These are phyloP conservation scores for Girardinus metallicus DNA, from an alignment of 2,797 vertebrate species.

Conservation along the genomic window DNA sequence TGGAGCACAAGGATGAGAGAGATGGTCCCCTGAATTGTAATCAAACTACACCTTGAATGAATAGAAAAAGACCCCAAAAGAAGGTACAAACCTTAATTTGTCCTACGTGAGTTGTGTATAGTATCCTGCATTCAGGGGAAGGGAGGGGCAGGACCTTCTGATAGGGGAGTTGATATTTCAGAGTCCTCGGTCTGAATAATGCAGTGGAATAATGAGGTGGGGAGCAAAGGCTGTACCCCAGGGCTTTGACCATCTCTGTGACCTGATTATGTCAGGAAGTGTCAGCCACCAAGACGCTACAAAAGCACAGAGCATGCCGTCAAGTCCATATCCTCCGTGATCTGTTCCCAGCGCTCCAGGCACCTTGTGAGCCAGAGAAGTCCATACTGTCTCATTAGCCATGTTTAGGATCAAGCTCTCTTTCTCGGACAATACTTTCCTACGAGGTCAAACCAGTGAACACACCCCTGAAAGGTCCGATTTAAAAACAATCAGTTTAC, in stretches of 20 bases:
- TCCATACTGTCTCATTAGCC: constrained; percentile 87
- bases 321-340: constrained; percentile 86
- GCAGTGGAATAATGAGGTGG: constrained; percentile 86
- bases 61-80: constrained; percentile 7
- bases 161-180: constrained; percentile 81
- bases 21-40: constrained; percentile 18
- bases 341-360: constrained; percentile 82
- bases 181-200: constrained; percentile 86
- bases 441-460: constrained; percentile 29
- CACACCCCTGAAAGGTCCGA: constrained; percentile 7
- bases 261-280: constrained; percentile 92
- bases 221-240: constrained; percentile 86
- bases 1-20: constrained; percentile 2
- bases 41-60: constrained; percentile 24
- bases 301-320: constrained; percentile 88
- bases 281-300: constrained; percentile 90
- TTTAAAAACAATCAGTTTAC: constrained; percentile 19
- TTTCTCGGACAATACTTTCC: constrained; percentile 45
- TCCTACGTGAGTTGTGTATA: constrained; percentile 67
- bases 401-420: constrained; percentile 84
- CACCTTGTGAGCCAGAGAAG: constrained; percentile 81
- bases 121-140: constrained; percentile 55
- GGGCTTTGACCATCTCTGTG: constrained; percentile 90
- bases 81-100: constrained; percentile 21
- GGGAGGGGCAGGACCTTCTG: constrained; percentile 49